Conservation (phyloP, 2,888 invertebrate genomes). For the Melanotus villosus region DNA sequence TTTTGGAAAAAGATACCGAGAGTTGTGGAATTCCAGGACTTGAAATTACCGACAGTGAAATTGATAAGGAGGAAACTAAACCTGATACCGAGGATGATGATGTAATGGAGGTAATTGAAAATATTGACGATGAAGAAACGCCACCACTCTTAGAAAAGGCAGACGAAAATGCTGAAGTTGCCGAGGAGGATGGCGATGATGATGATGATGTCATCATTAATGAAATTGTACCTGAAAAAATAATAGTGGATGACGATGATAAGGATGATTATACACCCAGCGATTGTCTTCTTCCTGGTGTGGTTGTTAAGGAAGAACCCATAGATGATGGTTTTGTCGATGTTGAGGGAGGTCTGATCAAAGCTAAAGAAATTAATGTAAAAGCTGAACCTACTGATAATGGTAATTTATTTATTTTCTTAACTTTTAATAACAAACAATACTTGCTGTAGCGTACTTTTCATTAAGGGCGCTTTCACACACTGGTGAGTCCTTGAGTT, state of each 20-base stretch:
- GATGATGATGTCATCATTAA: slow-evolving; percentile 81
- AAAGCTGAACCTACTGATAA: slow-evolving; percentile 81
- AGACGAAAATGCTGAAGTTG: slow-evolving; percentile 39
- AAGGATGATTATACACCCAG: slow-evolving; percentile 64
- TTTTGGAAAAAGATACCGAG: slow-evolving; percentile 58
- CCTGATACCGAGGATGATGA: slow-evolving; percentile 68
- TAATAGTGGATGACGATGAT: slow-evolving; percentile 77
- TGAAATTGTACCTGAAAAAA: slow-evolving; percentile 77
- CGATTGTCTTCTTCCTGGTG: slow-evolving; percentile 52
- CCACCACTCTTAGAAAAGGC: slow-evolving; percentile 4
- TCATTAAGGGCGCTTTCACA: no score
- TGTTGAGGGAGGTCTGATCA: slow-evolving; percentile 65
- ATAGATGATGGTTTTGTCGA: slow-evolving; percentile 71
- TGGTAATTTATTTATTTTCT: slow-evolving; percentile 68
- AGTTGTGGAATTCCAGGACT: slow-evolving; percentile 70
- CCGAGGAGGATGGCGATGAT: slow-evolving; percentile 45
- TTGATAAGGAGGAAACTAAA: slow-evolving; percentile 64
- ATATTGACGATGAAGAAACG: slow-evolving; percentile 47
- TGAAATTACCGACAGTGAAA: slow-evolving; percentile 67
- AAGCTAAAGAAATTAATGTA: slow-evolving; percentile 76
- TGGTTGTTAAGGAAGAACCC: slow-evolving; percentile 72
- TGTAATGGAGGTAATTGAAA: slow-evolving; percentile 56
- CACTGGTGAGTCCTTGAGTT: no score
- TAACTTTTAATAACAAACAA: no score
- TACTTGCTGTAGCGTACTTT: no score